Conservation (phyloP, 2,797 vertebrate species). For the Pampus argenteus region DNA sequence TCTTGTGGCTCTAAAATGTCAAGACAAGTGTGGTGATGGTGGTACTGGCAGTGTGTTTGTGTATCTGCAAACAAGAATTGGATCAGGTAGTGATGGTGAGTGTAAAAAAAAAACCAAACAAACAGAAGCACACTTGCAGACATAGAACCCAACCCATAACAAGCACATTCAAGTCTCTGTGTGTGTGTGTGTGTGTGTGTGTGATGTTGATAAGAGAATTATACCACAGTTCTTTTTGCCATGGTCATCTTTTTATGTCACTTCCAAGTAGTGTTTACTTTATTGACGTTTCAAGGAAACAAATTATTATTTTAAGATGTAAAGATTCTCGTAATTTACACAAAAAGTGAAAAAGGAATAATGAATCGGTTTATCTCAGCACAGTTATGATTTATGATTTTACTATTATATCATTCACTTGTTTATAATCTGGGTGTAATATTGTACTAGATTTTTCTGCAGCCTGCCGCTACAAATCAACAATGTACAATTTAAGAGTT, state of each 20-base stretch:
- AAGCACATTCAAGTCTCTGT: conserved; percentile 53
- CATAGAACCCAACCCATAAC: conserved; percentile 44
- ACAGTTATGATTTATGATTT: not conserved
- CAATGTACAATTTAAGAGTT: conserved; percentile 17
- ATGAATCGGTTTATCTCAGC: not conserved
- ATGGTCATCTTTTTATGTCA: conserved; percentile 44
- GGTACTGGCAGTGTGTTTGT: conserved; percentile 54
- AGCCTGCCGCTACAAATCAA: conserved; percentile 20
- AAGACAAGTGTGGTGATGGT: conserved; percentile 61
- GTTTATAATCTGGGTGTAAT: not conserved
- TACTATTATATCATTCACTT: not conserved
- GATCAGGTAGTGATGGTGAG: conserved; percentile 51
- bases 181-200: conserved; percentile 21
- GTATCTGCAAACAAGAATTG: conserved; percentile 60
- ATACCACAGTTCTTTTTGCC: conserved; percentile 35
- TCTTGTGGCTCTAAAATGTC: conserved; percentile 73
- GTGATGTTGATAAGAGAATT: conserved; percentile 39
- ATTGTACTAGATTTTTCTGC: not conserved
- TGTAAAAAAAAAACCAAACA: too few species aligned
- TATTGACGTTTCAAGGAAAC: conserved; percentile 40
- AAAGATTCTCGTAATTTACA: conserved; percentile 3
- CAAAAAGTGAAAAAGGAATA: conserved; percentile 6
- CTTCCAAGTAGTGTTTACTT: conserved; percentile 31
- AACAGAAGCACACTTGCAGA: conserved; percentile 33
- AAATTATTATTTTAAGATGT: conserved; percentile 34